Evolutionary conservation across 2,888 invertebrate genomes (phyloP).

Genomic region (Acronicta aceris): DNA sequence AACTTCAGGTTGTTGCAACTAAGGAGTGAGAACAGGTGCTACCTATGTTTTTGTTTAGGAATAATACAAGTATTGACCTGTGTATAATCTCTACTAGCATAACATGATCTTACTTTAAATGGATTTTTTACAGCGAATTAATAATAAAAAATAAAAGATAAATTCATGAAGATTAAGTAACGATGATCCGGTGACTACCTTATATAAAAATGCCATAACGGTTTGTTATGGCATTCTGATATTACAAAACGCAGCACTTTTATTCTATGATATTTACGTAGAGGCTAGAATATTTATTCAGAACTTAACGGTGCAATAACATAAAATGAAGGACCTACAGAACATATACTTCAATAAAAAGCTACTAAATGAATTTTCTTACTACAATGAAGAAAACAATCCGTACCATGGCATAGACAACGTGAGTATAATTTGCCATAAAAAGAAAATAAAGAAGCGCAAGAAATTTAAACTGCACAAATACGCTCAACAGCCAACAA

Average conservation of each 20-base stretch:
- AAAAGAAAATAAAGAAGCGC: slow-evolving; percentile 19
- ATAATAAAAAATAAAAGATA: slow-evolving; percentile 9
- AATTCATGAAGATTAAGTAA: slow-evolving; percentile 12
- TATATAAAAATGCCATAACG: slow-evolving; percentile 12
- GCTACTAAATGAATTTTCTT: slow-evolving; percentile 4
- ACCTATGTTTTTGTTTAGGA: too few species aligned
- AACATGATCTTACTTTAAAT: slow-evolving; percentile 13
- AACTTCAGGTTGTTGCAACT: neutral
- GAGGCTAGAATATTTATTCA: slow-evolving; percentile 1
- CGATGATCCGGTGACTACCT: slow-evolving; percentile 7
- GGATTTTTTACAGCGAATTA: slow-evolving; percentile 18
- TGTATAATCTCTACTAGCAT: slow-evolving; percentile 6
- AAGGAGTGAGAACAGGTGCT: neutral
- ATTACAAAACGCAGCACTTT: slow-evolving; percentile 11
- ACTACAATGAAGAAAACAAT: slow-evolving; percentile 10
- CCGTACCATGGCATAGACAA: slow-evolving; percentile 16
- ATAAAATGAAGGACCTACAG: slow-evolving; percentile 15
- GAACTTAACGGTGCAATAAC: neutral
- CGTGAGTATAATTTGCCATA: slow-evolving; percentile 31
- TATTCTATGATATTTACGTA: slow-evolving; percentile 3
- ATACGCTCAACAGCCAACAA: slow-evolving; percentile 5
- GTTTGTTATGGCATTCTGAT: slow-evolving; percentile 17
- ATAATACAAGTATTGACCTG: neutral
- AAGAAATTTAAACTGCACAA: slow-evolving; percentile 20
- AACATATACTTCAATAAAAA: neutral